Base-by-base conservation (phyloP, 2,888 invertebrate species). In the Hemicrepidius hirtus region DNA sequence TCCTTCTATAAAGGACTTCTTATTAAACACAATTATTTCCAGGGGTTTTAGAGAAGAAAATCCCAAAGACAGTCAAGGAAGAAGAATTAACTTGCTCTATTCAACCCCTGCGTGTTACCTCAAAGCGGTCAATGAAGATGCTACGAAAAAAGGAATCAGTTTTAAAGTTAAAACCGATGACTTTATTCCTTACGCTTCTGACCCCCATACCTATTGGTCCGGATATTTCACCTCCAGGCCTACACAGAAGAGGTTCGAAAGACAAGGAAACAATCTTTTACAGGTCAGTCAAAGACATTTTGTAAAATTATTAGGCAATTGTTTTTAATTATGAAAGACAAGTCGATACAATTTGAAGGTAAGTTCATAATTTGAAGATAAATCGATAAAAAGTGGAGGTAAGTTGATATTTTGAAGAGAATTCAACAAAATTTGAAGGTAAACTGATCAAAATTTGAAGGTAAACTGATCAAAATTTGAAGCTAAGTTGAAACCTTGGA, bases 31-130 rank as follows among this genome's bases (percentile, higher is more conserved):
- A 24, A 1, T 24, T n/a, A 57, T 41, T 71, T 62, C 20, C 40
- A 73, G 73, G 40, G 73, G 55, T 35, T 73, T 32, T 13, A 21
- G 37, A 40, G 63, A 67, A 2, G 7, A 12, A 13, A 10, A n/a
- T 2, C 49, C 76, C 40, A 40, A 4, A 2, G 70, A 76, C 9
- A 32, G 12, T 7, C 6, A 28, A 16, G 76, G 75, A 6, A 76
- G 90, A 0, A 89, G 74, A 57, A 77, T 96, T 0, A 95, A 96
- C 78, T 84, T 95, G 4, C 90, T 95, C 73, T 95, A 95, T 82
- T 95, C 95, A 0, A 95, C 95, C 0, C 95, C 95, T 0, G 91
- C 92, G 0, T 95, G 95, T 79, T 95, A 95, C 80, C 79, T 95
- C 66, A 92, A 95, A 81, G 90, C 94, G 0, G 86, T 95, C 0